These are phyloP conservation scores for Grallaria varia DNA, from an alignment of 2,113 vertebrate species.

Conservation along the genomic window DNA sequence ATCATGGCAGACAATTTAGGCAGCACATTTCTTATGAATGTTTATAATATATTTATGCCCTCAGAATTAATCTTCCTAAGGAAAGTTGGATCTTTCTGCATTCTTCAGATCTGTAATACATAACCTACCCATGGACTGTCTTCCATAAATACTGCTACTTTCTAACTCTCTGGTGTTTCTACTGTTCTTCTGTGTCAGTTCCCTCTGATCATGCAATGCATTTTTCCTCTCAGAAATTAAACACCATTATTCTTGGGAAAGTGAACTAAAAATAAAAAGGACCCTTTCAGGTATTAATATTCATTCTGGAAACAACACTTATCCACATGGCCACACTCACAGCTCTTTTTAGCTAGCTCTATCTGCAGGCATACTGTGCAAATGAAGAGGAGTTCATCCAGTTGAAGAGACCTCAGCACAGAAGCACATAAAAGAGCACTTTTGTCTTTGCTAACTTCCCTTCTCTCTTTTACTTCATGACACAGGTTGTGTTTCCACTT, in stretches of 20 bases:
- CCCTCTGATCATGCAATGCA: not conserved
- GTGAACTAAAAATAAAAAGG: not conserved
- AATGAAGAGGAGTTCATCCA: not conserved
- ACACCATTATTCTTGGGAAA: not conserved
- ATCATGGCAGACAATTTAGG: not conserved
- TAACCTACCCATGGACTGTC: not conserved
- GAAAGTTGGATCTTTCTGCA: not conserved
- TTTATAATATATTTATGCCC: not conserved
- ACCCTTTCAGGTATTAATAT: not conserved
- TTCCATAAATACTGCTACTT: constrained; percentile 60
- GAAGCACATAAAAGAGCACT: not conserved
- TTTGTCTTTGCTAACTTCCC: not conserved
- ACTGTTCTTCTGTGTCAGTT: not conserved
- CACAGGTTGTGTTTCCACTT: not conserved
- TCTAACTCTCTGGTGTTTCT: not conserved
- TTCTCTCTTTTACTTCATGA: constrained; percentile 31
- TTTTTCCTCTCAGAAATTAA: not conserved
- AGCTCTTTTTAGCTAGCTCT: not conserved
- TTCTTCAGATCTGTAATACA: not conserved
- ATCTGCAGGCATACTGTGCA: not conserved
- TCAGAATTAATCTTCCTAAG: not conserved
- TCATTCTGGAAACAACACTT: not conserved
- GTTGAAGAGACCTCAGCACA: not conserved
- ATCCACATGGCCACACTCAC: not conserved
- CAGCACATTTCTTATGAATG: not conserved